Evolutionary conservation across 2,888 invertebrate genomes (phyloP), one percentile per base, ranked within the genome.

Genomic region (Dascillus cervinus): DNA sequence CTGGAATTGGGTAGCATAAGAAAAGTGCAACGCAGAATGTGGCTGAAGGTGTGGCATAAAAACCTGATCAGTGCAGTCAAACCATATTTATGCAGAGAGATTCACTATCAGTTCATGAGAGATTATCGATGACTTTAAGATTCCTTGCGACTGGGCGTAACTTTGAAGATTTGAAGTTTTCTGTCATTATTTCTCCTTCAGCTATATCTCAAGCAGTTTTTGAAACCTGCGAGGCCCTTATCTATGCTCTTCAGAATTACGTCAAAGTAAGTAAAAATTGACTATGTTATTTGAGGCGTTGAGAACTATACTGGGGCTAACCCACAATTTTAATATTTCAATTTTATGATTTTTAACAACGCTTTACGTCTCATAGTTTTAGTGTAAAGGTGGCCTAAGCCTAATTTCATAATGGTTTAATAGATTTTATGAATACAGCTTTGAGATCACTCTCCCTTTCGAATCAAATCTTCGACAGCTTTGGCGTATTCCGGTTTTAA

Each of bases 111-210:
- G 23, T 23, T 6, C 10, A 23, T 8, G 3, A 23, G 3, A 23
- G 23, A 23, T 11, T 23, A 8, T 11, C 23, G 11, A 5, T 23
- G 8, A 23, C 23, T 23, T 3, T 23, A 11, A n/a, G 23, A 23
- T 23, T 10, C 10, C 23, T 23, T 23, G 5, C 23, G 11, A 23
- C 23, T 11, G 23, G 23, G 10, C 4, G 11, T 12, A 23, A 10
- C 3, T 23, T 23, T 23, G 23, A 23, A 9, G 23, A 23, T 23
- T 23, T 23, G 23, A 23, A 23, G 23, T 23, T 23, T 13, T 26
- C 14, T 13, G 26, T n/a, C 13, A 26, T 26, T n/a, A 26, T 13
- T 13, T 26, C 13, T 4, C 26, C 13, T 13, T 13, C 26, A 13
- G 13, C 26, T 26, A 13, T 26, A 12, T 13, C 13, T 26, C 26